These are phyloP conservation scores for Lamellibrachia columna DNA, from an alignment of 2,888 invertebrate genomes.

Conservation along the genomic window DNA sequence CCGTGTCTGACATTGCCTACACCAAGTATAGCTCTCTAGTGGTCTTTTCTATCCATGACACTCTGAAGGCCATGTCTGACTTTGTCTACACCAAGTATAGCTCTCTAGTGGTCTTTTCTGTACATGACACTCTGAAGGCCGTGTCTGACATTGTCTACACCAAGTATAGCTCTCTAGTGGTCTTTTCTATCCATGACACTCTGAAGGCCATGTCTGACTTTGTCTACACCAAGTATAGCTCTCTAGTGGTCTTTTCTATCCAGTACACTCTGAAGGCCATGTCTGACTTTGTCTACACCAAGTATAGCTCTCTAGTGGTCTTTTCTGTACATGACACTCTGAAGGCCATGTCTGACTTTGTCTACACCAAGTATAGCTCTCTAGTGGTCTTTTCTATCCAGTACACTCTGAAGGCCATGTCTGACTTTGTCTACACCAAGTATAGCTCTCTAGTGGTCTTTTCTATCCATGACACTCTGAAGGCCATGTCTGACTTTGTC, in stretches of 20 bases:
- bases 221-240: constrained; percentile 38
- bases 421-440: constrained; percentile 40
- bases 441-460: constrained; percentile 42
- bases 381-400: constrained; percentile 42
- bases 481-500: constrained; percentile 22
- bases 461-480: constrained; percentile 26
- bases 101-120: constrained; percentile 44
- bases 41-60: constrained; percentile 37
- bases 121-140: not conserved
- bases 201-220: constrained; percentile 21
- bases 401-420: not conserved
- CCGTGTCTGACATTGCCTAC: constrained; percentile 35
- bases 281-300: constrained; percentile 40
- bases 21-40: constrained; percentile 41
- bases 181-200: constrained; percentile 34
- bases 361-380: constrained; percentile 41
- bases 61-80: constrained; percentile 17
- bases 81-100: constrained; percentile 38
- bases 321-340: constrained; percentile 31
- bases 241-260: constrained; percentile 44
- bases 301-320: constrained; percentile 41
- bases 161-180: constrained; percentile 39
- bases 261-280: not conserved
- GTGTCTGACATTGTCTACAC: constrained; percentile 41
- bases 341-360: constrained; percentile 21